Conservation (phyloP, 2,888 invertebrate species). For the Perizoma flavofasciatum region DNA sequence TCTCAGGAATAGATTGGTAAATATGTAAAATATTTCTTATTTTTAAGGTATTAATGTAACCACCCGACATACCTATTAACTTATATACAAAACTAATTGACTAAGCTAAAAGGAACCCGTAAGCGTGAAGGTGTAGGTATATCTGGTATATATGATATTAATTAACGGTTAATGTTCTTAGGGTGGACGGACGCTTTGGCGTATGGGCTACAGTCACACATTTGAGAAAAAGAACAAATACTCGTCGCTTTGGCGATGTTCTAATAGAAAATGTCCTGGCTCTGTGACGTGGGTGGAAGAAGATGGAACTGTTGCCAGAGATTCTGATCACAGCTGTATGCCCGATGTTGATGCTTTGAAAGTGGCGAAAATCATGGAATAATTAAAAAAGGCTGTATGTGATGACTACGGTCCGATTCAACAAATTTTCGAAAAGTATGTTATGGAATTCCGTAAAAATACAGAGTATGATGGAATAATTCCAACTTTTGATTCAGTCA, state of each 20-base stretch:
- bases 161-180: constrained; percentile 5
- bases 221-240: constrained; percentile 10
- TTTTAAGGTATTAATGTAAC: background rate
- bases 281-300: constrained; percentile 12
- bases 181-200: constrained; percentile 13
- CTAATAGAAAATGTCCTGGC: constrained; percentile 13
- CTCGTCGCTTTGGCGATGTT: constrained; percentile 12
- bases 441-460: constrained; percentile 16
- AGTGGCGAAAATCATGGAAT: constrained; percentile 11
- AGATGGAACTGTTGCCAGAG: constrained; percentile 11
- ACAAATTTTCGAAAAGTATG: constrained; percentile 15
- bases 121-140: constrained; percentile 4
- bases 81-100: constrained; percentile 2
- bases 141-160: background rate
- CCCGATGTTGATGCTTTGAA: constrained; percentile 14
- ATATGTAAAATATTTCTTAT: background rate
- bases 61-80: constrained; percentile 6
- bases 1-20: constrained; percentile 1
- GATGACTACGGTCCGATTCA: constrained; percentile 15
- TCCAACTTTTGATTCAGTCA: constrained; percentile 15
- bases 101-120: background rate
- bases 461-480: constrained; percentile 15
- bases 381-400: constrained; percentile 14
- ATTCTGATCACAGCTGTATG: constrained; percentile 14
- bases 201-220: constrained; percentile 11